These are phyloP conservation scores for Mesitornis unicolor DNA, from an alignment of 2,113 vertebrate species.

Conservation along the genomic window DNA sequence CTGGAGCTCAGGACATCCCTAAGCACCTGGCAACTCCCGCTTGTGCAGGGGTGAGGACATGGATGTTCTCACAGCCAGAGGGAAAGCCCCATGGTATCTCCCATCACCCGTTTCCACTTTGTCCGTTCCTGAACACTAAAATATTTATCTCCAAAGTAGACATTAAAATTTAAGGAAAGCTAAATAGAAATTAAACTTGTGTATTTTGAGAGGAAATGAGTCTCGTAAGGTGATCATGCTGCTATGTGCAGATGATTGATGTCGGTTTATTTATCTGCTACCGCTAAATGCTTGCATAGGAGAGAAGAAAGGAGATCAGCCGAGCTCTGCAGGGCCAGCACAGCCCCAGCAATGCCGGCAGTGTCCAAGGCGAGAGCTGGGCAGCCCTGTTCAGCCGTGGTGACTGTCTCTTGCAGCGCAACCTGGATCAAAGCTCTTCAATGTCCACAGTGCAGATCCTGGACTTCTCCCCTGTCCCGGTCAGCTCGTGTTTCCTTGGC, in stretches of 20 bases:
- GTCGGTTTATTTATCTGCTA: slow-evolving; percentile 65
- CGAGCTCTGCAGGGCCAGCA: fast-evolving
- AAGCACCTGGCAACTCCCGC: fast-evolving
- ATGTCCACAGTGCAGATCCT: fast-evolving
- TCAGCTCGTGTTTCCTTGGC: not conserved
- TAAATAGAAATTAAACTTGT: slow-evolving; percentile 53
- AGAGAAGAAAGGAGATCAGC: not conserved
- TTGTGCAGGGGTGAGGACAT: fast-evolving
- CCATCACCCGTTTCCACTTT: not conserved
- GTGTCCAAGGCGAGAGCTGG: not conserved
- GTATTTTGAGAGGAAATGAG: slow-evolving; percentile 63
- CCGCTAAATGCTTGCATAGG: slow-evolving; percentile 1
- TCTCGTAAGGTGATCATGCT: slow-evolving; percentile 47
- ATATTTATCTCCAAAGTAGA: slow-evolving; percentile 46
- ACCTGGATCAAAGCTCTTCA: not conserved
- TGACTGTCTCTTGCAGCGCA: fast-evolving
- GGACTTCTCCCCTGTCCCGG: not conserved
- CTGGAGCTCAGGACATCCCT: fast-evolving
- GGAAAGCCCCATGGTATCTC: not conserved
- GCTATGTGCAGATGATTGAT: slow-evolving; percentile 45
- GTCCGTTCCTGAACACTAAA: not conserved
- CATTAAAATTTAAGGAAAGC: slow-evolving; percentile 51
- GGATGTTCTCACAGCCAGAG: not conserved
- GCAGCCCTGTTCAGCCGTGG: not conserved
- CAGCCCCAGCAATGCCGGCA: not conserved